Base-by-base conservation (phyloP, 2,113 vertebrate genomes). In the Charadrius vociferus region DNA sequence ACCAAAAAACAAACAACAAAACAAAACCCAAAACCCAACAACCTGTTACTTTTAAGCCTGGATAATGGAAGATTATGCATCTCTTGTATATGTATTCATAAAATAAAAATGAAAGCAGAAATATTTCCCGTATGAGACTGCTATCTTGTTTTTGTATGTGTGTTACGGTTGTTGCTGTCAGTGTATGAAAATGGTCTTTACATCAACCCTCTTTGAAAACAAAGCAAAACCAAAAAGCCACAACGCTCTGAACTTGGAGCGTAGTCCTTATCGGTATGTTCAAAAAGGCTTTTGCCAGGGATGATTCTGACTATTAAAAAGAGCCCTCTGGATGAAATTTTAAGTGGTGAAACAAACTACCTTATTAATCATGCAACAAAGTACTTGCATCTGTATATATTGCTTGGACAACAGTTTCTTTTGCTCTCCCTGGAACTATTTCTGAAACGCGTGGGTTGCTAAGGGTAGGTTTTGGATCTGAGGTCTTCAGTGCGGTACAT, bases 101-200 rank as follows among this genome's bases (percentile, higher is more conserved):
- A 97, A 97, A 97, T 97, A 98, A 96, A 97, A 96, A 68, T 0
- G 3, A 91, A 97, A 94, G 95, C 91, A 93, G 82, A 96, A 97
- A 59, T 72, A 77, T 71, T 93, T 82, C 65, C 93, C 23, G 24
- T 84, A 93, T 85, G 87, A 95, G 96, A 80, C 90, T 97, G 78
- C 81, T 82, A 47, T 93, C 68, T 94, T 96, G 68, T 95, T 88
- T 97, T 77, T 80, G 50, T 86, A n/a, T 0, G 2, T 67, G 72
- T 79, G 68, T 61, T 77, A 50, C 6, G 20, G 37, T 58, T 79
- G 49, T 63, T 92, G 59, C 56, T 88, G 52, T 55, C 82, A 55
- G 61, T 74, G 88, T 71, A 80, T 70, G 75, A 50, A 88, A 83
- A 83, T 50, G 6, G 8, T 88, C 88, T 95, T 93, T n/a, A n/a